Evolutionary conservation across 2,888 invertebrate species (phyloP).

Genomic region (Endomychus coccineus): DNA sequence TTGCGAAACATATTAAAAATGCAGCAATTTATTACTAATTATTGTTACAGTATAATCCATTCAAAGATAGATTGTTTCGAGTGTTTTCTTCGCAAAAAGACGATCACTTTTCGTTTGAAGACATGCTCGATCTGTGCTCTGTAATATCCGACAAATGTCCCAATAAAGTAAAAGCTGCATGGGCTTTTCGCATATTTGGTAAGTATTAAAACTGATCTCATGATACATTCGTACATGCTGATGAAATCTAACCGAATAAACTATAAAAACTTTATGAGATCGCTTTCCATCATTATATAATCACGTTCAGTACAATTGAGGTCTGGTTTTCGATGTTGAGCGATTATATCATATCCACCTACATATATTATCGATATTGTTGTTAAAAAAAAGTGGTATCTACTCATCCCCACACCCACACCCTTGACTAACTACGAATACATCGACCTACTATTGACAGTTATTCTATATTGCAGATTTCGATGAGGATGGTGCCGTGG

Average conservation of each 20-base stretch:
- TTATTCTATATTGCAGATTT: slow-evolving; percentile 45
- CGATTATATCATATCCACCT: no score
- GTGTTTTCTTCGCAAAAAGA: slow-evolving; percentile 68
- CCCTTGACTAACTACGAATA: background rate
- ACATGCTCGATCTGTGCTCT: slow-evolving; percentile 69
- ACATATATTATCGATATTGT: no score
- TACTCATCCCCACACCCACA: no score
- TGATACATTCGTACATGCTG: no score
- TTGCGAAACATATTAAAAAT: no score
- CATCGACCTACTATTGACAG: background rate
- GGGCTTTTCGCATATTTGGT: slow-evolving; percentile 76
- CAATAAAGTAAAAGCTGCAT: slow-evolving; percentile 60
- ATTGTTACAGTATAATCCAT: slow-evolving; percentile 64
- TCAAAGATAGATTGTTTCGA: slow-evolving; percentile 60
- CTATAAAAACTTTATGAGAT: no score
- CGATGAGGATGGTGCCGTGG: slow-evolving; percentile 55
- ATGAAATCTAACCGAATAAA: no score
- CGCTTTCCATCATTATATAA: no score
- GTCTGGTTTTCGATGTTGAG: no score
- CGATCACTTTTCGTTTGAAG: slow-evolving; percentile 67
- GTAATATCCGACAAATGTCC: slow-evolving; percentile 69
- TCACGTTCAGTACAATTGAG: no score
- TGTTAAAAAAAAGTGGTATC: no score
- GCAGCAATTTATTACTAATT: no score
- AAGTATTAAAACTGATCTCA: slow-evolving; percentile 24